Percentiles rank a stretch among this genome's conserved stretches.
phyloP scores from a whole-genome alignment of 2,888 invertebrate genomes.

The Pandemis cinnamomeana region DNA sequence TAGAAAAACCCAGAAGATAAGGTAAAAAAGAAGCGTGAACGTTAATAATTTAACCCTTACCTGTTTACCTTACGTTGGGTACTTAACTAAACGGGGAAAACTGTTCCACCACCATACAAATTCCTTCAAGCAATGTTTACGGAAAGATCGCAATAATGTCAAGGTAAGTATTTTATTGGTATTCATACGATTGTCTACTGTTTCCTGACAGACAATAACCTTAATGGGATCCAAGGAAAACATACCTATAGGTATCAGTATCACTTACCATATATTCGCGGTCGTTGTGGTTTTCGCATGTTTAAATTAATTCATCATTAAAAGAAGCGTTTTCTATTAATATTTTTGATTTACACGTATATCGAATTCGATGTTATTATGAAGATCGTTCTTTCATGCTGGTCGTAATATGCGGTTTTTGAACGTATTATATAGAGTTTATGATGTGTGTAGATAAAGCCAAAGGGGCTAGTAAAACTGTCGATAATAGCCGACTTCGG shows the following conservation, averaged over 20 bases:
- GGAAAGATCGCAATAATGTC: slow-evolving; percentile 1
- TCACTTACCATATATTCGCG: background rate
- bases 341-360: no score
- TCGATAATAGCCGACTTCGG: background rate
- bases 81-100: background rate
- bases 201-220: slow-evolving; percentile 1
- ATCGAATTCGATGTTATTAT: no score
- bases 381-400: no score
- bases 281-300: background rate
- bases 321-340: no score
- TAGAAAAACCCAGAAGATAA: background rate
- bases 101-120: background rate
- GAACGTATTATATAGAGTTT: no score
- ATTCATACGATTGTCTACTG: slow-evolving; percentile 1
- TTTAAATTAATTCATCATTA: background rate
- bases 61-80: background rate
- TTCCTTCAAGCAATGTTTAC: slow-evolving; percentile 3
- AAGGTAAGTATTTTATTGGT: slow-evolving; percentile 7
- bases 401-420: no score
- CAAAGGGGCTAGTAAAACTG: background rate
- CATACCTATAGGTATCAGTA: background rate
- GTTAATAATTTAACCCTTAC: background rate
- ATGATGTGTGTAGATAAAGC: background rate
- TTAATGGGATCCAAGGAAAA: slow-evolving; percentile 8
- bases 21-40: background rate